phyloP scores from a whole-genome alignment of 2,797 vertebrate species.

The Sebastiscus tertius region DNA sequence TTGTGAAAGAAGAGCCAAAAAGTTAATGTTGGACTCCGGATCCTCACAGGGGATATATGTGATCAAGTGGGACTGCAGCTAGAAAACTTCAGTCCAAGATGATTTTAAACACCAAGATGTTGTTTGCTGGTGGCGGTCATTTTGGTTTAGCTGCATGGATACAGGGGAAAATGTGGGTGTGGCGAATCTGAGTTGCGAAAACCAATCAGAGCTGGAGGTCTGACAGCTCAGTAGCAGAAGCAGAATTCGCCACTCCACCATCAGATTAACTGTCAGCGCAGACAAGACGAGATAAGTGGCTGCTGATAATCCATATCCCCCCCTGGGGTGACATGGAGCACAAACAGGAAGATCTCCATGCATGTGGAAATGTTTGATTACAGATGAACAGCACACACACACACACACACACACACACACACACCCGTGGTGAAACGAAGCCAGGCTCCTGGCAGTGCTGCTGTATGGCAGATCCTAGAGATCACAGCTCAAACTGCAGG shows the following conservation, averaged over 20 bases:
- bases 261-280: conserved; percentile 49
- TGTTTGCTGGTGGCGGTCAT: neutral
- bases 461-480: neutral
- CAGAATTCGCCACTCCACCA: neutral
- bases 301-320: conserved; percentile 39
- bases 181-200: neutral
- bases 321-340: conserved; percentile 5
- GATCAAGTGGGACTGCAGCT: neutral
- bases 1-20: neutral
- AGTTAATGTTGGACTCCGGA: neutral
- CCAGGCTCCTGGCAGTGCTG: conserved; percentile 7
- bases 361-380: conserved; percentile 46
- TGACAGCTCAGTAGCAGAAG: conserved; percentile 12
- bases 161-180: neutral
- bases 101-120: neutral
- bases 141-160: neutral
- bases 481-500: conserved; percentile 29
- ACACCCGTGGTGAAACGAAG: neutral
- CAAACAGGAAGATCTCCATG: conserved; percentile 32
- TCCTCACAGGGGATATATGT: neutral
- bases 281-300: conserved; percentile 42
- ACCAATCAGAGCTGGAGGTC: conserved; percentile 18
- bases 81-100: neutral
- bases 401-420: neutral
- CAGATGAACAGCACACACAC: conserved; percentile 30